Conservation (phyloP, 2,113 vertebrate species). For the Mobula hypostoma region DNA sequence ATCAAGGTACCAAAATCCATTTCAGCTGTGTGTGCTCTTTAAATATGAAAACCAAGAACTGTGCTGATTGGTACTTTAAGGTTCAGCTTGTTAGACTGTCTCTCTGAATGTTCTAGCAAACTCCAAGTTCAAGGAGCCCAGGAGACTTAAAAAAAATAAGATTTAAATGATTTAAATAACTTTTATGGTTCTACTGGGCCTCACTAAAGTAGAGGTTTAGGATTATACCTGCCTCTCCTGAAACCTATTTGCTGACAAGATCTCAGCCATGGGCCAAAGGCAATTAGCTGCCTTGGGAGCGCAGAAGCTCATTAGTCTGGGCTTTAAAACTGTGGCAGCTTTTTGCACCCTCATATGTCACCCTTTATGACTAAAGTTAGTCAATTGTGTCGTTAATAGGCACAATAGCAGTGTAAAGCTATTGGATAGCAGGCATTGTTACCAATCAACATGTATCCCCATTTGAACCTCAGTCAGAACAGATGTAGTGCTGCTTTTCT, state of each 20-base stretch:
- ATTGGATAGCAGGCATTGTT: background rate
- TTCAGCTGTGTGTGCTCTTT: background rate
- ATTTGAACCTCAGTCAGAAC: too few relatives aligned
- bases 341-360: too few relatives aligned
- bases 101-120: background rate
- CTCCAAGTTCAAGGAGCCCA: background rate
- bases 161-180: background rate
- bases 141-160: background rate
- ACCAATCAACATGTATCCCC: background rate
- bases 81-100: background rate
- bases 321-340: background rate
- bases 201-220: background rate
- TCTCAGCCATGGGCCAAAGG: background rate
- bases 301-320: background rate
- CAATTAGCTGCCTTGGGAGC: background rate
- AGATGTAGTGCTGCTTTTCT: background rate
- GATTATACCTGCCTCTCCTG: background rate
- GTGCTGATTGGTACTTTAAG: background rate
- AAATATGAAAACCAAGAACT: background rate
- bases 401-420: background rate
- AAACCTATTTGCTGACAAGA: background rate
- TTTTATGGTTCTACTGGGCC: background rate
- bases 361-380: background rate
- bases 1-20: background rate
- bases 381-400: background rate